These are phyloP conservation scores for Drosophila rubida DNA, from an alignment of 2,888 invertebrate genomes.

Conservation along the genomic window DNA sequence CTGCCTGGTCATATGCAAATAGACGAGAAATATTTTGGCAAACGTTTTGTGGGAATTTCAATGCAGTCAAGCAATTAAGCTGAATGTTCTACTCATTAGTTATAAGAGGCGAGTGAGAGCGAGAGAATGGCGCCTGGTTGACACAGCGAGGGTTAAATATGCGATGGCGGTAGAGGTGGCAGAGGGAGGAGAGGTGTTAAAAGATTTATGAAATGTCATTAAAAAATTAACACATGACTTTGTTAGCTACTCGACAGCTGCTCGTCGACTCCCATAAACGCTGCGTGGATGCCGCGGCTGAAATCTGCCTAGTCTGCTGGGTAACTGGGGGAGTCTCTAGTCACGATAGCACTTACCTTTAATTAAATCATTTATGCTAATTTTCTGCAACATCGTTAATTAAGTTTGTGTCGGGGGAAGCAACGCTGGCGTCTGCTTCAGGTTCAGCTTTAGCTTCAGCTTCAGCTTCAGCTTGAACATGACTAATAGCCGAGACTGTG, in stretches of 20 bases:
- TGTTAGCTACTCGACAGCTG: slow-evolving; percentile 31
- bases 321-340: slow-evolving; percentile 15
- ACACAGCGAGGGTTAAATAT: background rate
- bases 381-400: slow-evolving; percentile 72
- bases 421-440: background rate
- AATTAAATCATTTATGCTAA: slow-evolving; percentile 80
- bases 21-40: slow-evolving; percentile 22
- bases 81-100: slow-evolving; percentile 23
- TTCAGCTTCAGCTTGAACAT: slow-evolving; percentile 17
- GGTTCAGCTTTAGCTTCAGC: slow-evolving; percentile 6
- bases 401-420: slow-evolving; percentile 53
- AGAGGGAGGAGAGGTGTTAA: slow-evolving; percentile 26
- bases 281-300: background rate
- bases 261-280: slow-evolving; percentile 5
- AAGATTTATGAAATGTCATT: slow-evolving; percentile 71
- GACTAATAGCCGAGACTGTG: slow-evolving; percentile 38
- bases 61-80: slow-evolving; percentile 45
- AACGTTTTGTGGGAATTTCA: slow-evolving; percentile 44
- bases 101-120: background rate
- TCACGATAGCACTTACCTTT: slow-evolving; percentile 63
- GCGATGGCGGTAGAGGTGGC: background rate
- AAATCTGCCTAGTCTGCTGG: slow-evolving; percentile 9
- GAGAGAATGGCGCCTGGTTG: background rate
- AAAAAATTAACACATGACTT: slow-evolving; percentile 76
- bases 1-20: slow-evolving; percentile 31